A percentile compares a stretch with the other conserved stretches of the same genome.
These are phyloP conservation scores for Caenorhabditis sp. DNA, from an alignment of 2,888 invertebrate species.

Conservation along the genomic window DNA sequence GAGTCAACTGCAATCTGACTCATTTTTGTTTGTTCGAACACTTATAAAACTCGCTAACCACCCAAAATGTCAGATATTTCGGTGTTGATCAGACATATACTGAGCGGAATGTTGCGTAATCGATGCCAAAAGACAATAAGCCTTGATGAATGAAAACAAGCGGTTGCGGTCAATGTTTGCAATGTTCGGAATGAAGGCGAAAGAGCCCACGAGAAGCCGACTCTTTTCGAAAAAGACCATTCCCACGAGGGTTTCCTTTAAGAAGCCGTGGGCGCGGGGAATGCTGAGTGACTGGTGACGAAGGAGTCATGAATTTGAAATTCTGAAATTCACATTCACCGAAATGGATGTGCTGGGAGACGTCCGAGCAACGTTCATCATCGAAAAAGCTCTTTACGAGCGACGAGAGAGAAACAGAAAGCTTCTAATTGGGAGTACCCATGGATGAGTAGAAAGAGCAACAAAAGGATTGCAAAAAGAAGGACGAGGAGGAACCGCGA, in stretches of 20 bases:
- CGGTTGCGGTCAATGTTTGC: slow-evolving; percentile 53
- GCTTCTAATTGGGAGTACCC: slow-evolving; percentile 52
- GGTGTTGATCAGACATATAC: slow-evolving; percentile 18
- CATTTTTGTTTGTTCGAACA: slow-evolving; percentile 48
- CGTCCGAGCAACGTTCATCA: slow-evolving; percentile 32
- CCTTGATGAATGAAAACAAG: slow-evolving; percentile 12
- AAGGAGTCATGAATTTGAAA: slow-evolving; percentile 59
- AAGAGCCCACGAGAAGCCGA: slow-evolving; percentile 24
- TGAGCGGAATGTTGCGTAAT: slow-evolving; percentile 51
- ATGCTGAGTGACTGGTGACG: slow-evolving; percentile 53
- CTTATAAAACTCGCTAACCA: slow-evolving; percentile 26
- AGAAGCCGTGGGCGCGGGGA: background rate
- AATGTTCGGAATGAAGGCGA: slow-evolving; percentile 53
- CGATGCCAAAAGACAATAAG: slow-evolving; percentile 39
- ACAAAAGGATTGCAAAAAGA: background rate
- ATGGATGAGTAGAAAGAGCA: slow-evolving; percentile 14
- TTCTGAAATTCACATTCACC: slow-evolving; percentile 44
- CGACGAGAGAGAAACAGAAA: background rate
- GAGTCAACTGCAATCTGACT: slow-evolving; percentile 27
- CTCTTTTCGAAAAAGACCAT: slow-evolving; percentile 47
- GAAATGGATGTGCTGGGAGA: slow-evolving; percentile 41
- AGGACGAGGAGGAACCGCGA: slow-evolving; percentile 14
- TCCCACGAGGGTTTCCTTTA: slow-evolving; percentile 56
- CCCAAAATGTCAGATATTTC: background rate
- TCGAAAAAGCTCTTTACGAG: background rate